Conservation (phyloP, 2,888 invertebrate species). For the Opisthograptis luteolata region DNA sequence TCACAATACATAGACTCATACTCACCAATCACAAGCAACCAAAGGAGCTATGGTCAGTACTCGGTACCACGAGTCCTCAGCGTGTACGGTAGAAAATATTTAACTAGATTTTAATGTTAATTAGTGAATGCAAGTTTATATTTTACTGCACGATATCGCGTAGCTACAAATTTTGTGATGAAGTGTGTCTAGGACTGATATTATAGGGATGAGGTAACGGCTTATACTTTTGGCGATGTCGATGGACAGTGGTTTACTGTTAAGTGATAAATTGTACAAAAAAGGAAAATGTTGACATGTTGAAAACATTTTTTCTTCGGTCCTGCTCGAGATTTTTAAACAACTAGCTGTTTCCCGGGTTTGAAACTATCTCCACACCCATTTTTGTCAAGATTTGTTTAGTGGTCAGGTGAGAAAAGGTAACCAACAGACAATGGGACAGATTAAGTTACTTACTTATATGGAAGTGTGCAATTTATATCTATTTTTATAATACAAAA, state of each 20-base stretch:
- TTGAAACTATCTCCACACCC: too few species aligned
- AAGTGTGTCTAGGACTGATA: conserved; percentile 35
- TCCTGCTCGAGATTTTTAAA: too few species aligned
- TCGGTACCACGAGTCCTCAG: background rate
- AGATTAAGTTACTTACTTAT: too few species aligned
- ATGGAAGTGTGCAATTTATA: too few species aligned
- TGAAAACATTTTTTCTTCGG: too few species aligned
- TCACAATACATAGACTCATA: too few species aligned
- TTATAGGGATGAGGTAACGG: conserved; percentile 13
- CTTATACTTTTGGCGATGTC: conserved; percentile 19
- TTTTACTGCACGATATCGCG: conserved; percentile 25
- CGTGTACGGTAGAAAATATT: background rate
- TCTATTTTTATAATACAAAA: too few species aligned
- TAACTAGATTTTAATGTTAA: conserved; percentile 5
- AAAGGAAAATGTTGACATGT: conserved; percentile 8
- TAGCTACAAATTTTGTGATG: conserved; percentile 23
- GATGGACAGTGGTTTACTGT: background rate
- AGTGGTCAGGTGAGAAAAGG: too few species aligned
- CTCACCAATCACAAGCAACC: conserved; percentile 7
- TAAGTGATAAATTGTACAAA: background rate
- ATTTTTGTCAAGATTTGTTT: too few species aligned
- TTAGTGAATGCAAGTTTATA: conserved; percentile 19
- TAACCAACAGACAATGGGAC: too few species aligned
- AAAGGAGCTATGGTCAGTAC: conserved; percentile 8
- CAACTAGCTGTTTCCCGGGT: too few species aligned